phyloP scores from a whole-genome alignment of 1,140 invertebrate genomes.

The Theocolax elegans region DNA sequence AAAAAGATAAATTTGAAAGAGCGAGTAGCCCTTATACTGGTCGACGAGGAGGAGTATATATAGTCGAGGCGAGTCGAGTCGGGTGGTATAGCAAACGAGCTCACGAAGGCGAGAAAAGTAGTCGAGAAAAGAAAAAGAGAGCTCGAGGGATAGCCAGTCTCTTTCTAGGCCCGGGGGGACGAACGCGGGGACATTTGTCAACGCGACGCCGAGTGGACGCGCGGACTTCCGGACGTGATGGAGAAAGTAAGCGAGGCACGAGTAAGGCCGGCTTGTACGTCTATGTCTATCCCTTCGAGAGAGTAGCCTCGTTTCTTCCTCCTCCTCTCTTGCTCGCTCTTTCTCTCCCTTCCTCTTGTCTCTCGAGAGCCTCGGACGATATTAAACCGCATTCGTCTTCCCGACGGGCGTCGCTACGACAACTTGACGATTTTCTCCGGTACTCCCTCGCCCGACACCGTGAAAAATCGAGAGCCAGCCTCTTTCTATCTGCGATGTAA shows the following conservation, averaged over 20 bases:
- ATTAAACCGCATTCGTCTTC: constrained; percentile 65
- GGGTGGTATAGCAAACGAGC: neutral
- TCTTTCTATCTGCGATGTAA: constrained; percentile 1
- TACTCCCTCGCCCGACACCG: neutral
- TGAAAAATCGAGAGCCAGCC: constrained; percentile 18
- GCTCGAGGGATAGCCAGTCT: constrained; percentile 4
- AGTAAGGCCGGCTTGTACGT: constrained; percentile 51
- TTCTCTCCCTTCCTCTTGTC: constrained; percentile 48
- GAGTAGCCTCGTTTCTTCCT: no score
- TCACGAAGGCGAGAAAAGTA: neutral
- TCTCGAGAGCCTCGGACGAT: constrained; percentile 48
- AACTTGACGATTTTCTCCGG: constrained; percentile 37
- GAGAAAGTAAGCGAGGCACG: no score
- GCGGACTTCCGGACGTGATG: no score
- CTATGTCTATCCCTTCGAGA: constrained; percentile 51
- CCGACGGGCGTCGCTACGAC: constrained; percentile 19
- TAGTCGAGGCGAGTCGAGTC: neutral
- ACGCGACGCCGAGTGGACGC: no score
- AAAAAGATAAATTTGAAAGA: no score
- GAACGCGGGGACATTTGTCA: constrained; percentile 67
- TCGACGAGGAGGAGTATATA: no score
- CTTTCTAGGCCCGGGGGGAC: constrained; percentile 13
- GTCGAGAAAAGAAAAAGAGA: neutral
- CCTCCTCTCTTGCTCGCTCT: neutral
- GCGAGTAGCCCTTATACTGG: no score